Evolutionary conservation across 2,113 vertebrate genomes (phyloP).

Genomic region (Burhinus oedicnemus): DNA sequence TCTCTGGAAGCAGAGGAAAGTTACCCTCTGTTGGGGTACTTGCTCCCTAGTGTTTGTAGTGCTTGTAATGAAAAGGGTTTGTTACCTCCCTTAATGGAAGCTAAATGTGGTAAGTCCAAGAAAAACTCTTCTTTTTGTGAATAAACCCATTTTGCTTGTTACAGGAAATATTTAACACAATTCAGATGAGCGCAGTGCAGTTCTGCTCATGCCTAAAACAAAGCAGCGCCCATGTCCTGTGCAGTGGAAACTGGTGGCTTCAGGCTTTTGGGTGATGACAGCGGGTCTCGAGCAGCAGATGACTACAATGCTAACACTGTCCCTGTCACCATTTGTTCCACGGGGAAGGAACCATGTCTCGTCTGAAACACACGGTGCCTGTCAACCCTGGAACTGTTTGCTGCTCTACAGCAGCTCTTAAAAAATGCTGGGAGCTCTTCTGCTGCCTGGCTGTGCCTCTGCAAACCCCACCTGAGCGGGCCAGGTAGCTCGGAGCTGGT

Average conservation of each 20-base stretch:
- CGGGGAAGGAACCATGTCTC: not conserved
- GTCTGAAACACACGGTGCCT: not conserved
- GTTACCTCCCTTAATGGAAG: not conserved
- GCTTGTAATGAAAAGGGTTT: accelerated
- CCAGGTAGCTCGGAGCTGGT: not conserved
- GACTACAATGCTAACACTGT: accelerated
- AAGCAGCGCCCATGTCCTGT: not conserved
- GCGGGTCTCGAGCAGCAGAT: not conserved
- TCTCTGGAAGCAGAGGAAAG: not conserved
- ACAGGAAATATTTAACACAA: not conserved
- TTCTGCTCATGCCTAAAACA: not conserved
- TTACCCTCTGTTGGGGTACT: not conserved
- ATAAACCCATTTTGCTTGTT: not conserved
- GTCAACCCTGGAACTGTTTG: not conserved
- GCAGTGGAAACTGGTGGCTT: not conserved
- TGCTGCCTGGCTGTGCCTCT: not conserved
- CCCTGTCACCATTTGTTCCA: not conserved
- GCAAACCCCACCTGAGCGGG: accelerated
- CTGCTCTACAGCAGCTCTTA: not conserved
- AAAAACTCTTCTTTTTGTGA: not conserved
- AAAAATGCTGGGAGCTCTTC: not conserved
- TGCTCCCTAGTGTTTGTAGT: not conserved
- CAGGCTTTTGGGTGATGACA: not conserved
- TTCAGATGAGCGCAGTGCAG: not conserved
- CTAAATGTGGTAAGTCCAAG: not conserved